phyloP scores from a whole-genome alignment of 2,888 invertebrate species.

The Philereme vetulata region DNA sequence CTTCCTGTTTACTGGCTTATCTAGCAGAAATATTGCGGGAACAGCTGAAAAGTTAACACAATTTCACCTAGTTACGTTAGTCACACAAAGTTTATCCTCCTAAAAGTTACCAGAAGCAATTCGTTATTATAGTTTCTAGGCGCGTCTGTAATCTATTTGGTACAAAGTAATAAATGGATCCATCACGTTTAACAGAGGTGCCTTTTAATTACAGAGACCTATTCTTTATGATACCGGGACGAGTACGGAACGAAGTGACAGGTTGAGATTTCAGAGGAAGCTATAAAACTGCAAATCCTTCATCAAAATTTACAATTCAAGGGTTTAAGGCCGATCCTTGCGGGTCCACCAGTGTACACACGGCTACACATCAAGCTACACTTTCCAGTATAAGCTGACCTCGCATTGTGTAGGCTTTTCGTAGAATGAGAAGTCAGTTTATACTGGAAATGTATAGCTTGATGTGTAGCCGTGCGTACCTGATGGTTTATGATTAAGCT shows the following conservation, averaged over 20 bases:
- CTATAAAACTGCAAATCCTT: background rate
- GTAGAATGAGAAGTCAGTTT: too few species aligned
- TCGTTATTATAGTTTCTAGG: slow-evolving; percentile 19
- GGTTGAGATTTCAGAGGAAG: background rate
- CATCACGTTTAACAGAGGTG: slow-evolving; percentile 11
- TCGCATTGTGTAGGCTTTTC: too few species aligned
- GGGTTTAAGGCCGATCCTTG: too few species aligned
- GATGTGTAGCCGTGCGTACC: too few species aligned
- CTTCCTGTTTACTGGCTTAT: slow-evolving; percentile 10
- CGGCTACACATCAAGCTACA: too few species aligned
- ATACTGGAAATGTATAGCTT: too few species aligned
- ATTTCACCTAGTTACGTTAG: slow-evolving; percentile 7
- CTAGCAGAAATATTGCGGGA: slow-evolving; percentile 12
- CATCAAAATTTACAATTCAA: too few species aligned
- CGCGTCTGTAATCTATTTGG: slow-evolving; percentile 17
- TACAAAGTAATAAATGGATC: slow-evolving; percentile 15
- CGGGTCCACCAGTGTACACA: too few species aligned
- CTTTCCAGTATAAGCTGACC: too few species aligned
- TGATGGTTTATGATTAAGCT: too few species aligned
- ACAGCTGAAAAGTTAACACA: slow-evolving; percentile 7
- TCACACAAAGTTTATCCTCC: slow-evolving; percentile 4
- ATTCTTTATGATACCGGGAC: slow-evolving; percentile 3
- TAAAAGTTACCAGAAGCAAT: slow-evolving; percentile 18
- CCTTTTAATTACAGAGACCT: slow-evolving; percentile 1
- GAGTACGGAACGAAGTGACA: slow-evolving; percentile 4